A percentile compares a stretch with the other conserved stretches of the same genome.
These are phyloP conservation scores for Mesitornis unicolor DNA, from an alignment of 2,113 vertebrate genomes.

Conservation along the genomic window DNA sequence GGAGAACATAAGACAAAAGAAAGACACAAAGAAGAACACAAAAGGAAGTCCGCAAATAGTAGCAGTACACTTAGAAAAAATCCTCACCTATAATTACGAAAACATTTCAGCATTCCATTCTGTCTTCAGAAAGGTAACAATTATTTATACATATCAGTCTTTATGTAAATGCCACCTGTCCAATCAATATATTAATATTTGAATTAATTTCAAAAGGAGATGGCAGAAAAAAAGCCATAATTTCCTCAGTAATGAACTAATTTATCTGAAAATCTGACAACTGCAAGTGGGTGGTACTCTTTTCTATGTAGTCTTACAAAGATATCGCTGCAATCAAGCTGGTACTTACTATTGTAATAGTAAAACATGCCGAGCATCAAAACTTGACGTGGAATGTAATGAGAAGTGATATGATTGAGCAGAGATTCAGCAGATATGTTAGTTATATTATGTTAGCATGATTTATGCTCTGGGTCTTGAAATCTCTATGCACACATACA, in stretches of 20 bases:
- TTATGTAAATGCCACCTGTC: constrained; percentile 51
- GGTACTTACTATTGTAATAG: constrained; percentile 43
- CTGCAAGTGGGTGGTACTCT: constrained; percentile 50
- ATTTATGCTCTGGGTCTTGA: neutral
- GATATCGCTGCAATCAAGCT: constrained; percentile 42
- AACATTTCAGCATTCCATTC: constrained; percentile 11
- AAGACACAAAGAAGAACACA: neutral
- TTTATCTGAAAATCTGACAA: constrained; percentile 62
- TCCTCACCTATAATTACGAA: neutral
- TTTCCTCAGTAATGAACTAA: constrained; percentile 56
- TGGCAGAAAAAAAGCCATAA: neutral
- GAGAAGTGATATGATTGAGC: constrained; percentile 23
- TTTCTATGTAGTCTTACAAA: constrained; percentile 39
- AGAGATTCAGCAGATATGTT: constrained; percentile 24
- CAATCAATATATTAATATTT: constrained; percentile 61
- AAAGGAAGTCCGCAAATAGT: constrained; percentile 5
- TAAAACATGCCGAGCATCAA: constrained; percentile 48
- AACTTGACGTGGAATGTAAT: constrained; percentile 34
- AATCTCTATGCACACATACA: neutral
- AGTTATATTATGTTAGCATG: neutral
- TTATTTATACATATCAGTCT: constrained; percentile 53
- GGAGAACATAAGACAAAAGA: neutral
- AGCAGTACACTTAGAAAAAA: neutral
- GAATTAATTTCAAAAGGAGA: constrained; percentile 51
- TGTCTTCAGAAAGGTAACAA: constrained; percentile 38